Percentiles rank a stretch among this genome's conserved stretches.
Conservation (phyloP, 2,113 vertebrate genomes). For the Bolborhynchus lineola region DNA sequence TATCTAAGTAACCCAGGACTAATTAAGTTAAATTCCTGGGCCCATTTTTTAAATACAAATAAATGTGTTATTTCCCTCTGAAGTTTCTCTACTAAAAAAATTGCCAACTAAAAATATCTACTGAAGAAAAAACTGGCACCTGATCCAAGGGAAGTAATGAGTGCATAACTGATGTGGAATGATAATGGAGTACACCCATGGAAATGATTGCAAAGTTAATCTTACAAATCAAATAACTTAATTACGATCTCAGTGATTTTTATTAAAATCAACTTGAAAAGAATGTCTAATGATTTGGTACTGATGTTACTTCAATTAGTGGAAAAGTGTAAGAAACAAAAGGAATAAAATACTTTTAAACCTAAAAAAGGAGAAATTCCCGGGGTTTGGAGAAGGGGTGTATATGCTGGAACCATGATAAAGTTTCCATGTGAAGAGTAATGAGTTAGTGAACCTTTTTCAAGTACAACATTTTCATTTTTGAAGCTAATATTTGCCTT, state of each 20-base stretch:
- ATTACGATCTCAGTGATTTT: conserved; percentile 20
- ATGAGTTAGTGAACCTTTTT: conserved; percentile 42
- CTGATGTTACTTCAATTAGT: conserved; percentile 22
- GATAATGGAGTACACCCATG: background rate
- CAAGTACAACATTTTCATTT: conserved; percentile 23
- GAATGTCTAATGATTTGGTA: conserved; percentile 17
- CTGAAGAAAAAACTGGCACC: background rate
- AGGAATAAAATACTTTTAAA: conserved; percentile 57
- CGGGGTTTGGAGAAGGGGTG: background rate
- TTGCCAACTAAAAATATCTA: background rate
- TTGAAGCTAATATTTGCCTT: conserved; percentile 45
- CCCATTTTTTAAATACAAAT: background rate
- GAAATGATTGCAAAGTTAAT: conserved; percentile 16
- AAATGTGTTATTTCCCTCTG: background rate
- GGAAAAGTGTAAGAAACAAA: conserved; percentile 36
- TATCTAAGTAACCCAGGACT: background rate
- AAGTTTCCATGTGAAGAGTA: background rate
- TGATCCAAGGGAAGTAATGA: conserved; percentile 18
- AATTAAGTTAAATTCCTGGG: background rate
- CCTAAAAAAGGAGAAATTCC: conserved; percentile 30
- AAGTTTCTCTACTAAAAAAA: background rate
- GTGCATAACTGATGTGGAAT: background rate
- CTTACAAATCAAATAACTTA: conserved; percentile 17
- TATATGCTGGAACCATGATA: background rate
- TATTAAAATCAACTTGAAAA: conserved; percentile 54